Percentiles rank a stretch among this genome's conserved stretches.
Conservation (phyloP, 2,113 vertebrate species). For the Thamnophis sirtalis region DNA sequence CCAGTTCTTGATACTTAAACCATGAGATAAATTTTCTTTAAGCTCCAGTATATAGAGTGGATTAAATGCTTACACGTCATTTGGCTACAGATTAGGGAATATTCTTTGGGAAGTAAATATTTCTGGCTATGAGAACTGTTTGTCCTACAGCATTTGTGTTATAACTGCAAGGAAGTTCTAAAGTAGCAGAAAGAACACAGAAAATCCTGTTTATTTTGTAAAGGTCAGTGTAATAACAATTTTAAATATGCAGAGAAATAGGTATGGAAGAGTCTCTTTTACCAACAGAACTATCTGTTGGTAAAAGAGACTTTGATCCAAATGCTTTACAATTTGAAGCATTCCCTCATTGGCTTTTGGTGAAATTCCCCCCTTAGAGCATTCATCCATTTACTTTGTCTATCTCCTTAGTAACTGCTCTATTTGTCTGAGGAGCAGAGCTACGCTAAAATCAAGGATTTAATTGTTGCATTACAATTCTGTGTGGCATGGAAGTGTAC, state of each 20-base stretch:
- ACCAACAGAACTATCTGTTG: background rate
- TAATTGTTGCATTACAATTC: background rate
- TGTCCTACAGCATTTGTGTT: background rate
- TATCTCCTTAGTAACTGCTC: constrained; percentile 20
- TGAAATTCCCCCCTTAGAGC: background rate
- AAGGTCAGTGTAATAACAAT: background rate
- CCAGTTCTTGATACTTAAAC: background rate
- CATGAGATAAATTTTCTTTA: background rate
- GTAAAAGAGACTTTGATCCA: background rate
- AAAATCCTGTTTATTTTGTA: background rate
- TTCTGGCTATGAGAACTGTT: background rate
- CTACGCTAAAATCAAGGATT: constrained; percentile 5
- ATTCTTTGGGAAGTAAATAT: background rate
- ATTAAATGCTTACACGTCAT: background rate
- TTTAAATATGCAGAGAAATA: fast-evolving
- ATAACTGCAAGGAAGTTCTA: constrained; percentile 3
- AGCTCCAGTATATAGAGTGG: background rate
- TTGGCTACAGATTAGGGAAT: background rate
- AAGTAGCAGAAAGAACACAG: background rate
- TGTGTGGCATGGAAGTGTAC: background rate
- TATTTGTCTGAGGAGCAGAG: background rate
- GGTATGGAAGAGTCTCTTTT: background rate
- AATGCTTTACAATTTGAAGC: background rate
- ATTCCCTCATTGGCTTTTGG: constrained; percentile 2
- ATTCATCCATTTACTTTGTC: background rate